Percentiles rank a stretch among this genome's conserved stretches.
phyloP scores from a whole-genome alignment of 2,113 vertebrate genomes.

The Meleagris gallopavo region DNA sequence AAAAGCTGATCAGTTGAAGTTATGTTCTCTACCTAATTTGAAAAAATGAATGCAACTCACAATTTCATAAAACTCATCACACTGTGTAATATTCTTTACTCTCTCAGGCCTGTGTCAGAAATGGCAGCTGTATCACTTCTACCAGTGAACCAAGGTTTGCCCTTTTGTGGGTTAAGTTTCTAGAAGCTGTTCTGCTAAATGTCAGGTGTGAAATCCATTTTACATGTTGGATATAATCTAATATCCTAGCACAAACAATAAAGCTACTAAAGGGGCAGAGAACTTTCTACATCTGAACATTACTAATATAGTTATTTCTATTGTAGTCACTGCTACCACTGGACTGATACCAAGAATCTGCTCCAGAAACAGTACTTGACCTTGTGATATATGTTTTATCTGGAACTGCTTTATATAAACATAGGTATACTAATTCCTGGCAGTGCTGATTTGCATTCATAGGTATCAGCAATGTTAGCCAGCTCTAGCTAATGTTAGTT shows the following conservation, averaged over 20 bases:
- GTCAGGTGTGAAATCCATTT: neutral
- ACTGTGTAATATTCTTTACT: neutral
- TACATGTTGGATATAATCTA: neutral
- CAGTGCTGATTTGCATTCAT: neutral
- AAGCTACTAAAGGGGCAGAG: neutral
- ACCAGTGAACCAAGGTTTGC: neutral
- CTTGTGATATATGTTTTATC: neutral
- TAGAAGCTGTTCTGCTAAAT: neutral
- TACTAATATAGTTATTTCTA: neutral
- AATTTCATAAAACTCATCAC: neutral
- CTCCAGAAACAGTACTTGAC: neutral
- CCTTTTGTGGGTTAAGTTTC: neutral
- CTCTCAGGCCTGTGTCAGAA: neutral
- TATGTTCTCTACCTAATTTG: neutral
- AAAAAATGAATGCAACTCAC: neutral
- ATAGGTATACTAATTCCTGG: neutral
- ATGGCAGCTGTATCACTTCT: neutral
- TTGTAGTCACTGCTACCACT: neutral
- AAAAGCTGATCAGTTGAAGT: neutral
- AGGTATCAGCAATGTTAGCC: neutral
- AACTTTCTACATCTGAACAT: neutral
- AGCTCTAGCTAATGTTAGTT: neutral
- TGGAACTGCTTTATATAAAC: neutral
- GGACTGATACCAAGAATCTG: neutral
- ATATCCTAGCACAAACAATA: neutral